Evolutionary conservation across 2,113 vertebrate species (phyloP).

Genomic region (Steatornis caripensis): DNA sequence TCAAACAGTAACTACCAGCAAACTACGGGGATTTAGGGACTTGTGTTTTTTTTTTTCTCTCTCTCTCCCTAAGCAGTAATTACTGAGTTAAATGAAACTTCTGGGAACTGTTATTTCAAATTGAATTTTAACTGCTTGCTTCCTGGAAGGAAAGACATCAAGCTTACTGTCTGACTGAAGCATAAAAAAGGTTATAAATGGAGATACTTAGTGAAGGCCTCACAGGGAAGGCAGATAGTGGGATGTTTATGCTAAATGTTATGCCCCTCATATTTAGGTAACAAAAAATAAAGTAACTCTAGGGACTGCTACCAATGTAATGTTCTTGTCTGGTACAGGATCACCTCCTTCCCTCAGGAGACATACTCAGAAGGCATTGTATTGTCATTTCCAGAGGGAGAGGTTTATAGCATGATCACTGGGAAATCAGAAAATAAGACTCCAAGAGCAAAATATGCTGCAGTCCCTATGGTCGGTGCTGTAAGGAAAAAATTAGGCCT

Average conservation of each 20-base stretch:
- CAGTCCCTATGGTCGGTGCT: neutral
- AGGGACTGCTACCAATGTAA: neutral
- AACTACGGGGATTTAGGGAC: neutral
- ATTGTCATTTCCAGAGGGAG: neutral
- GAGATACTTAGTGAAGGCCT: neutral
- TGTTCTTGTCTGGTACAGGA: neutral
- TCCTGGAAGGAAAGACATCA: neutral
- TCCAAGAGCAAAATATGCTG: neutral
- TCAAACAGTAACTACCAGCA: neutral
- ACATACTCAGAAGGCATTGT: neutral
- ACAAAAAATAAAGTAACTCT: neutral
- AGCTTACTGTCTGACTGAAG: neutral
- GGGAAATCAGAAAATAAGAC: neutral
- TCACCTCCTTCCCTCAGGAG: neutral
- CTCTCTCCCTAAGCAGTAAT: neutral
- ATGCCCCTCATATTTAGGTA: neutral
- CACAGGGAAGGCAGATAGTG: neutral
- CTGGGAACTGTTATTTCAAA: conserved; percentile 10
- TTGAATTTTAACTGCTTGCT: conserved; percentile 28
- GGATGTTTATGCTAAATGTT: neutral
- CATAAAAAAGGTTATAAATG: neutral
- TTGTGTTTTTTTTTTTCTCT: neutral
- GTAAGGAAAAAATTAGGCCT: neutral
- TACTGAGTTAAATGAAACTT: conserved; percentile 36
- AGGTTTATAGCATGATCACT: neutral